phyloP scores from a whole-genome alignment of 2,113 vertebrate species.

The Salvator merianae region DNA sequence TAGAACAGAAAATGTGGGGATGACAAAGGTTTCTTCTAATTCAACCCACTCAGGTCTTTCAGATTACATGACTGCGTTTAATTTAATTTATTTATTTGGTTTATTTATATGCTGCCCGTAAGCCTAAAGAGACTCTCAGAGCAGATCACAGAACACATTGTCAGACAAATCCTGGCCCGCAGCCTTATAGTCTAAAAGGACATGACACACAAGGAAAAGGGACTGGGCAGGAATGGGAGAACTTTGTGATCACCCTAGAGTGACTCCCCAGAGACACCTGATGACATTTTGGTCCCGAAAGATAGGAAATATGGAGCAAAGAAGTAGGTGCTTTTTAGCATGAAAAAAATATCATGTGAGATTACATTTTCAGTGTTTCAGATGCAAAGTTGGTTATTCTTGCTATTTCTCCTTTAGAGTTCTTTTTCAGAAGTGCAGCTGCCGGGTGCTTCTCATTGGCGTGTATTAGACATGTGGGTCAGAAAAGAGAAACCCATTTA shows the following conservation, averaged over 20 bases:
- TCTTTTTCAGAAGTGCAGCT: fast-evolving
- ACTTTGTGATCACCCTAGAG: neutral
- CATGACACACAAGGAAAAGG: too few species aligned
- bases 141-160: too few species aligned
- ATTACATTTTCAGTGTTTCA: neutral
- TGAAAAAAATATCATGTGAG: neutral
- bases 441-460: neutral
- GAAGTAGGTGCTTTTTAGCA: too few species aligned
- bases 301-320: too few species aligned
- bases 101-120: too few species aligned
- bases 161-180: too few species aligned
- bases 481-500: neutral
- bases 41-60: neutral
- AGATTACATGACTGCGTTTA: neutral
- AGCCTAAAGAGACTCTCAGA: too few species aligned
- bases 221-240: too few species aligned
- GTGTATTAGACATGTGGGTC: neutral
- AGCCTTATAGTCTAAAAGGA: too few species aligned
- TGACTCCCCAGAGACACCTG: neutral
- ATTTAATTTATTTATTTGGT: neutral
- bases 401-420: neutral
- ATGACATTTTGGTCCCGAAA: too few species aligned
- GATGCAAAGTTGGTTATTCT: neutral
- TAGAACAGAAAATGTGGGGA: neutral
- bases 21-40: neutral